phyloP scores from a whole-genome alignment of 2,113 vertebrate genomes.

The Chinchilla lanigera region DNA sequence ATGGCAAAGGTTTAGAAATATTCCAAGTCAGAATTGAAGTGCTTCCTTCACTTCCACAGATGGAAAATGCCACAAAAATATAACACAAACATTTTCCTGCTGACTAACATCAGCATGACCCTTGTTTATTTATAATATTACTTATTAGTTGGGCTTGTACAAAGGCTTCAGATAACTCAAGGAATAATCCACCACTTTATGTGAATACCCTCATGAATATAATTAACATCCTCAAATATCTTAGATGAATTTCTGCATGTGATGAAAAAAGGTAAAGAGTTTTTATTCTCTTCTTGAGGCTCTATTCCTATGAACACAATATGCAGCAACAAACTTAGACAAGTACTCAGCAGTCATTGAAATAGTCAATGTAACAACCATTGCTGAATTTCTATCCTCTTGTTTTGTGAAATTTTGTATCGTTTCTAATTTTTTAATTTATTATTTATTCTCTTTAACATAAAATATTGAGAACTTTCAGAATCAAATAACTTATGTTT shows the following conservation, averaged over 20 bases:
- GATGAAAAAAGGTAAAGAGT: neutral
- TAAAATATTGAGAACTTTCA: neutral
- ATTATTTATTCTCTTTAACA: too few species aligned
- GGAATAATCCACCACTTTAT: neutral
- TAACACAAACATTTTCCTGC: neutral
- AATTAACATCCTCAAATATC: neutral
- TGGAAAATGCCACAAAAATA: neutral
- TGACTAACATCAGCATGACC: neutral
- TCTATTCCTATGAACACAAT: neutral
- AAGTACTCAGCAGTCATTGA: neutral
- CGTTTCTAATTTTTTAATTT: too few species aligned
- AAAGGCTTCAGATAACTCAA: neutral
- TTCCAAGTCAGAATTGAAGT: neutral
- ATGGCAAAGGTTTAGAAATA: neutral
- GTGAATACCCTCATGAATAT: neutral
- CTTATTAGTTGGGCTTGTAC: neutral
- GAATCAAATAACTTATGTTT: neutral
- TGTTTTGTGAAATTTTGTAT: too few species aligned
- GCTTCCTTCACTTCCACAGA: neutral
- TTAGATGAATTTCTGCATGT: neutral
- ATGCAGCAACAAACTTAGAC: neutral
- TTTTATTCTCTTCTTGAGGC: neutral
- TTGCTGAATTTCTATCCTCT: too few species aligned
- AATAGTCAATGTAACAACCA: neutral
- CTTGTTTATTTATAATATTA: neutral